These are phyloP conservation scores for Meloidogyne hapla DNA, from an alignment of 1,140 invertebrate species.

Conservation along the genomic window DNA sequence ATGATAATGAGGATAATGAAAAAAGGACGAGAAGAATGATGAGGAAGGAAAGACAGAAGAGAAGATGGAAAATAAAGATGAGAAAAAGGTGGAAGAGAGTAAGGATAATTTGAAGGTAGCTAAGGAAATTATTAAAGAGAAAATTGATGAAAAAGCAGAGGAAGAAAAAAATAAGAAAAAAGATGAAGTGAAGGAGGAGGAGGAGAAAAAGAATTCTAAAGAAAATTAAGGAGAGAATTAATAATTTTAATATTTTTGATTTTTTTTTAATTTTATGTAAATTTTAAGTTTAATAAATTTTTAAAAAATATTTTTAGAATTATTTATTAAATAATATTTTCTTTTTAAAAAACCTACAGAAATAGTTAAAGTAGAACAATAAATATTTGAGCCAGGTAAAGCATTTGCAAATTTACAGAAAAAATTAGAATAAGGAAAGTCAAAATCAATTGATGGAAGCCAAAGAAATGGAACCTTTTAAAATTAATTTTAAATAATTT, in stretches of 20 bases:
- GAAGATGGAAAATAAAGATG: too few species aligned
- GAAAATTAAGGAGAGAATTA: not conserved
- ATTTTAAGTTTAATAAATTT: not conserved
- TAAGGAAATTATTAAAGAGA: not conserved
- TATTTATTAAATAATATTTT: too few species aligned
- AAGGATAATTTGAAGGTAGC: too few species aligned
- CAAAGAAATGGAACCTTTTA: constrained; percentile 65
- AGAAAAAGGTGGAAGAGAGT: not conserved
- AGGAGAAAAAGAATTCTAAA: not conserved
- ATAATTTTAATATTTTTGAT: not conserved
- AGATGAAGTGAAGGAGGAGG: not conserved
- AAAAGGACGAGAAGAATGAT: not conserved
- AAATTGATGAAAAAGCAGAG: not conserved
- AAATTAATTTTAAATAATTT: constrained; percentile 8
- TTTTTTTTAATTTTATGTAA: not conserved
- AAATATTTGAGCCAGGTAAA: constrained; percentile 65
- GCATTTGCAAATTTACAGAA: constrained; percentile 65
- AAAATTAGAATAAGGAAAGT: constrained; percentile 63
- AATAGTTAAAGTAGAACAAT: constrained; percentile 66
- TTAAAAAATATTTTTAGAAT: too few species aligned
- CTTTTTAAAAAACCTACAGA: constrained; percentile 50
- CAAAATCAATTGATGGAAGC: constrained; percentile 65
- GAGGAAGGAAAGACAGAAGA: not conserved
- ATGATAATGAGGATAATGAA: too few species aligned
- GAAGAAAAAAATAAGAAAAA: not conserved